These are phyloP conservation scores for Galagoides demidoff DNA, from an alignment of 2,797 vertebrate species.

Conservation along the genomic window DNA sequence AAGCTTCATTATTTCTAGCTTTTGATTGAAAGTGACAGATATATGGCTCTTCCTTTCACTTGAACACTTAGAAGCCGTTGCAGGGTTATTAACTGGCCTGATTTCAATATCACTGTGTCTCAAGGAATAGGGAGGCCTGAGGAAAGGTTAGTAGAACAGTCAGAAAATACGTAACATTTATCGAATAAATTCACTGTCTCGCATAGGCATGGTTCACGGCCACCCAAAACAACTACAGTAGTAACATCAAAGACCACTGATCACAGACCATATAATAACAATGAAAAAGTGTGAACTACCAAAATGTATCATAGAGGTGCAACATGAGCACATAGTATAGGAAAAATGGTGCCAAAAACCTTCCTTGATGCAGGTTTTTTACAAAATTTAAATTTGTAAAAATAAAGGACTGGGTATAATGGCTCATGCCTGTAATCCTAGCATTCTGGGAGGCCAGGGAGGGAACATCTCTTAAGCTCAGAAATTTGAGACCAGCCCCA, in stretches of 20 bases:
- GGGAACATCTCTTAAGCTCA: too few relatives aligned
- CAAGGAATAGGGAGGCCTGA: neutral
- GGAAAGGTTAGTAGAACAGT: neutral
- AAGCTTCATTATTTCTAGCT: neutral
- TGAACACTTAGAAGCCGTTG: neutral
- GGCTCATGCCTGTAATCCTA: too few relatives aligned
- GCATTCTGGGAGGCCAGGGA: neutral
- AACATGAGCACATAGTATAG: neutral
- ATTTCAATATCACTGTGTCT: neutral
- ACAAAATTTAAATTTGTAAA: neutral
- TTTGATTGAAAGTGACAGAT: neutral
- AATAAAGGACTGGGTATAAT: too few relatives aligned
- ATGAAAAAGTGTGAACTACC: neutral
- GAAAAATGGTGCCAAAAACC: neutral
- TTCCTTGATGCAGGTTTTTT: neutral
- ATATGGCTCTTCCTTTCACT: neutral
- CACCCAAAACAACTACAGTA: neutral
- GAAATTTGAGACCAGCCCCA: too few relatives aligned
- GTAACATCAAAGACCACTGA: neutral
- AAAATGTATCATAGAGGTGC: neutral
- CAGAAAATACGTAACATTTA: neutral
- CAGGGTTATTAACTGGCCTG: neutral
- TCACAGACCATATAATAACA: neutral
- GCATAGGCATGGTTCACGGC: neutral
- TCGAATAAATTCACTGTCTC: neutral